Percentiles rank a stretch among this genome's conserved stretches.
Evolutionary conservation across 1,140 invertebrate species (phyloP).

Genomic region (Bombus fervidus): DNA sequence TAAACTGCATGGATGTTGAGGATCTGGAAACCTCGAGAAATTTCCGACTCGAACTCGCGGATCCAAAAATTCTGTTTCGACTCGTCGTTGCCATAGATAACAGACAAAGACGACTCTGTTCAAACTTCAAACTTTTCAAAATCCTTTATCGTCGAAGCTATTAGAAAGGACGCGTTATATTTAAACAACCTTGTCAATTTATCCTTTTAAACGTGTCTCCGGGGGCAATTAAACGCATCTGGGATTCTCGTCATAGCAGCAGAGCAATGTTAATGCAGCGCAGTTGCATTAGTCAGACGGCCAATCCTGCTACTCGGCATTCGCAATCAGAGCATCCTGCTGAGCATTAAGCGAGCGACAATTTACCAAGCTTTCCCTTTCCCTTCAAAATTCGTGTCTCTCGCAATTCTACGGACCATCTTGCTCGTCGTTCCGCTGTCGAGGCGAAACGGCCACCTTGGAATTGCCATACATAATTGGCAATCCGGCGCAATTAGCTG

Average conservation of each 20-base stretch:
- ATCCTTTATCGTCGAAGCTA: no score
- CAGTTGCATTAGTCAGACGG: conserved; percentile 14
- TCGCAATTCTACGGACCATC: not conserved
- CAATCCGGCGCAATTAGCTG: conserved; percentile 45
- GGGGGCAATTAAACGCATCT: not conserved
- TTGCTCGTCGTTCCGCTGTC: not conserved
- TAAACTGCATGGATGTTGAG: no score
- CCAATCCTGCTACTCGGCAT: not conserved
- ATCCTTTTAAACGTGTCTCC: not conserved
- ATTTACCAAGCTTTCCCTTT: conserved; percentile 4
- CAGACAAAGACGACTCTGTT: no score
- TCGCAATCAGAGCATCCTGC: conserved; percentile 6
- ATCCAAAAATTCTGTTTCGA: no score
- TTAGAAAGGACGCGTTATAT: no score
- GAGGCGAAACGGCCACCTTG: not conserved
- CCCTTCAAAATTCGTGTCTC: conserved; percentile 9
- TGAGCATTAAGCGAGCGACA: conserved; percentile 29
- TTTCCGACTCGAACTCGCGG: no score
- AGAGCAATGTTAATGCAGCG: conserved; percentile 30
- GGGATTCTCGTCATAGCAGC: not conserved
- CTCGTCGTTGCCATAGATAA: no score
- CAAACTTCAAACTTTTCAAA: no score
- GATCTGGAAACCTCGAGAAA: no score
- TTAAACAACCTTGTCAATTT: not conserved
- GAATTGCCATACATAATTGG: conserved; percentile 41